Base-by-base conservation (phyloP, 2,113 vertebrate species). In the Ivindomyrus marchei region DNA sequence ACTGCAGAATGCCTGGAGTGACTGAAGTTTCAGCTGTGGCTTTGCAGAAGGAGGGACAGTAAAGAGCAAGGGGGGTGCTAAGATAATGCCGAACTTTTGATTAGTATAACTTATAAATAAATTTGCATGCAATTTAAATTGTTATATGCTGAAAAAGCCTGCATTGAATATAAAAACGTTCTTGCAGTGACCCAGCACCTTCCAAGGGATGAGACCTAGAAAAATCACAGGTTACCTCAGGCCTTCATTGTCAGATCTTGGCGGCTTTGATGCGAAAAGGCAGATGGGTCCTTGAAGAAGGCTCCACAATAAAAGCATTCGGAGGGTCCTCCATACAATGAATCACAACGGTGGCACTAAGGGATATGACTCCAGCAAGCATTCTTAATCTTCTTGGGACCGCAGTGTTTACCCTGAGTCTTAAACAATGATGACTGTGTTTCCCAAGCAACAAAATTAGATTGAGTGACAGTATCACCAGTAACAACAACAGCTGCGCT, bases 81-180 rank as follows among this genome's bases (percentile, higher is more conserved):
- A 49, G 24, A 46, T 85, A 47, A 49, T 47, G 45, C 9, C 6
- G 0, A 85, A 47, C 84, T 85, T 47, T 27, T n/a, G 24, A 85
- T 85, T 85, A 85, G 24, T 85, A 27, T 77, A 77, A 42, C 74
- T 77, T 77, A 77, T 77, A 77, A 77, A 77, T 77, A 77, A 77
- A 47, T 85, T 85, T 85, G 84, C 84, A 85, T 85, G 47, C 21
- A 49, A 85, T 87, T 87, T 15, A 27, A 53, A 24, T 49, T 39
- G 15, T 87, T 50, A 50, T 24, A 31, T 87, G 49, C 45, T 50
- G 50, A 53, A 87, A 47, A 87, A 15, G 8, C 36, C 53, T 58
- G 15, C n/a, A 27, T 21, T 31, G 86, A 36, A 87, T 87, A 53
- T 87, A 31, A 53, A 87, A 53, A 53, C 10, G 86, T 53, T 87